Percentiles rank a stretch among this genome's conserved stretches.
phyloP scores from a whole-genome alignment of 2,113 vertebrate species.

The Chaetorhynchus papuensis region DNA sequence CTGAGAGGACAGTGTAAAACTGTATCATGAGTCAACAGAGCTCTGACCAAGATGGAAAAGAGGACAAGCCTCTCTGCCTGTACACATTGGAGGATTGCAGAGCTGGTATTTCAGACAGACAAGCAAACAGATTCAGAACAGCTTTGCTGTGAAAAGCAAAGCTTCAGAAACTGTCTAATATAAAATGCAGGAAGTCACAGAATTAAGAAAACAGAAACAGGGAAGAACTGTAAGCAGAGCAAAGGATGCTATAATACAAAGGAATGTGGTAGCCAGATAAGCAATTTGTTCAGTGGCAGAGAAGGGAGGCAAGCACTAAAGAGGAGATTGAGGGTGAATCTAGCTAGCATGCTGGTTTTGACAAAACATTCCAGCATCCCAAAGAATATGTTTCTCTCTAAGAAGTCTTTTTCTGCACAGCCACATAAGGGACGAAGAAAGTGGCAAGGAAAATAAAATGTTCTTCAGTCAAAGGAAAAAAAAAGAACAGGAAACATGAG shows the following conservation, averaged over 20 bases:
- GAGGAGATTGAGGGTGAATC: background rate
- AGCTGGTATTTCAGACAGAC: background rate
- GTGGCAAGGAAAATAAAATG: background rate
- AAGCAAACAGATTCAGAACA: background rate
- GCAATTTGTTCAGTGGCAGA: background rate
- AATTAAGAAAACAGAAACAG: background rate
- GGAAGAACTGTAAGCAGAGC: background rate
- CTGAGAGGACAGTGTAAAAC: background rate
- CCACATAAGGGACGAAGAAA: background rate
- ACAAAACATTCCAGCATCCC: background rate
- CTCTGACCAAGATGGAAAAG: background rate
- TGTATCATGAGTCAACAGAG: background rate
- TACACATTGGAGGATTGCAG: background rate
- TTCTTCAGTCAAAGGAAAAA: background rate
- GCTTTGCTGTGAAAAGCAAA: background rate
- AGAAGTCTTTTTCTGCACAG: background rate
- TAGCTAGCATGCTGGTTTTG: background rate
- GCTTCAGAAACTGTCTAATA: background rate
- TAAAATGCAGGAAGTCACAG: background rate
- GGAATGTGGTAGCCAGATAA: background rate
- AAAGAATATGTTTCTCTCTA: background rate
- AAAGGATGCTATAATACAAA: background rate
- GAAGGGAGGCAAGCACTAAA: background rate
- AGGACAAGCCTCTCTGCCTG: background rate
- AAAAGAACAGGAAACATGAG: background rate